A percentile compares a stretch with the other conserved stretches of the same genome.
Conservation (phyloP, 2,113 vertebrate species). For the Cacatua alba region DNA sequence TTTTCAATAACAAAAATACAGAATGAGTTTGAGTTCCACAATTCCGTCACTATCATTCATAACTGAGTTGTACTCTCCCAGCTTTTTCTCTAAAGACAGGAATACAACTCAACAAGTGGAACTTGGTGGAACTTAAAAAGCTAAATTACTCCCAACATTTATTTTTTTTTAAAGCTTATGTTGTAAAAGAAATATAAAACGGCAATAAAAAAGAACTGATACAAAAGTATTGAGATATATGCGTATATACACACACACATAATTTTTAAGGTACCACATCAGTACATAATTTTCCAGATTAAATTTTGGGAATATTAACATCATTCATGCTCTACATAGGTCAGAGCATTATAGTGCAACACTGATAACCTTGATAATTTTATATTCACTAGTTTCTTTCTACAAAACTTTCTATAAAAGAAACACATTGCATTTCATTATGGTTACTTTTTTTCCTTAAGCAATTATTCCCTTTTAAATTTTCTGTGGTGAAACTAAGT, state of each 20-base stretch:
- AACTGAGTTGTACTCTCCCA: background rate
- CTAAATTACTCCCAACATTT: background rate
- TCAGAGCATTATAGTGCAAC: background rate
- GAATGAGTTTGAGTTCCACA: background rate
- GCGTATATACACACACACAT: accelerated
- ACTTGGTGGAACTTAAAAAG: background rate
- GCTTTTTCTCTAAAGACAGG: background rate
- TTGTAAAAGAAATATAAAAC: background rate
- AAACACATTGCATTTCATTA: background rate
- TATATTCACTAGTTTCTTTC: background rate
- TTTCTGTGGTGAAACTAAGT: background rate
- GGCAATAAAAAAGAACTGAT: background rate
- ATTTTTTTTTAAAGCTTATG: background rate
- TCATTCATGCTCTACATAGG: background rate
- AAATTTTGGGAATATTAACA: background rate
- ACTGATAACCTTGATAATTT: background rate
- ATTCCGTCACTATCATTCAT: background rate
- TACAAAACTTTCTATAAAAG: background rate
- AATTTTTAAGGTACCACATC: background rate
- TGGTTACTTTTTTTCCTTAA: background rate
- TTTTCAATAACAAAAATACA: background rate
- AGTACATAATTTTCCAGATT: background rate
- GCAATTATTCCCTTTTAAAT: background rate
- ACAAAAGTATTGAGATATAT: background rate
- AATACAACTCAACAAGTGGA: background rate